Base-by-base conservation (phyloP, 2,113 vertebrate species). In the Ammodytes dubius region DNA sequence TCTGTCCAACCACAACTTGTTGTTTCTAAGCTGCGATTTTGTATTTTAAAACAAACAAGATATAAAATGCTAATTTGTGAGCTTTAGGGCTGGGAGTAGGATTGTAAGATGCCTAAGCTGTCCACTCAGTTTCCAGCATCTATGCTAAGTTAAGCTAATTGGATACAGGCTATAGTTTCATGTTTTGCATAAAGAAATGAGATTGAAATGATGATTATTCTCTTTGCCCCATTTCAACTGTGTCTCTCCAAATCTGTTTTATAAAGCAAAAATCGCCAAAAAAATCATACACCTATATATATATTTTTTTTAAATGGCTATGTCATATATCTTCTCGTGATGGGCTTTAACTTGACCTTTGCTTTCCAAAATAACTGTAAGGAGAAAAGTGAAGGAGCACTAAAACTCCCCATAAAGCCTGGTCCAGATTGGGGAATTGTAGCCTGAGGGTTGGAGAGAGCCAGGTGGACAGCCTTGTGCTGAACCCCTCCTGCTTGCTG, bases 381-480 rank as follows among this genome's bases (percentile, higher is more conserved):
- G 52, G 19, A 75, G 69, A 77, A 45, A 85, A 74, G 77, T 13
- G 70, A 67, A 46, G 65, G 82, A 71, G 83, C 83, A 82, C 45
- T 87, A 69, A 82, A 81, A 81, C 42, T 68, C 14, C 11, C 77
- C 61, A 87, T 87, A 88, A 92, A 86, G 68, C 46, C 57, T 2
- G 49, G 49, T 6, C 52, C 78, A 77, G 53, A 79, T 72, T 46
- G 52, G 70, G 53, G 77, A 86, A 79, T 61, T 57, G 83, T 73
- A 77, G 83, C 89, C 90, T 3, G 60, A 81, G 86, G 92, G 70
- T 27, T 11, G 6, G 12, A 80, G 54, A 73, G 49, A 73, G 84
- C 87, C 90, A 94, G 90, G 87, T 94, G 93, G 84, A 74, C 78
- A 77, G 82, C 47, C 85, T 87, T 71, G 67, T 74, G 72, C 82